Base-by-base conservation (phyloP, 2,113 vertebrate genomes). In the Percina caprodes region DNA sequence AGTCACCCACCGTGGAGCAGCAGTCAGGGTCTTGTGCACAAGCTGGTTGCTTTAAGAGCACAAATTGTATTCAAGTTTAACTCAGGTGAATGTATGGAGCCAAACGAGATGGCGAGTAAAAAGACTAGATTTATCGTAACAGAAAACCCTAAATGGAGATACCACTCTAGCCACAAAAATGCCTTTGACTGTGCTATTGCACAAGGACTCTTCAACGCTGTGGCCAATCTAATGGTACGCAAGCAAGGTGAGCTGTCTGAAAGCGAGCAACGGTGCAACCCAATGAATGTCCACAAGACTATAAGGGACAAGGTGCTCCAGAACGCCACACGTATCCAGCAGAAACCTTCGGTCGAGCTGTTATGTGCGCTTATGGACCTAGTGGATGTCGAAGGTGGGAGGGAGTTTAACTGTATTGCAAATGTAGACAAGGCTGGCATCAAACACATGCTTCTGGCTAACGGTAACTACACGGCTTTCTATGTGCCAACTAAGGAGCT, bases 271-370 rank as follows among this genome's bases (percentile, higher is more conserved):
- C 6, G 30, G 12, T 21, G 5, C 59, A 39, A 19, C 3, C 19
- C 60, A 1, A 62, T 21, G n/a, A 62, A 2, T 19, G 4, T 42
- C 5, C 42, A 14, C 35, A 62, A n/a, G 35, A 42, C 12, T 14
- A 62, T 62, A 19, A 62, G 21, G 35, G 7, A 6, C 35, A 42
- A 2, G 19, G 60, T 62, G 11, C 42, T 62, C 5, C 2, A 3
- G 35, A 2, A 42, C 1, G 11, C 19, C 1, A 21, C 12, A 2
- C 0, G 0, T 1, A n/a, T 62, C 42, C 18, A 4, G 2, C 60
- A 62, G n/a, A n/a, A 42, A 2, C 60, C 60, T 14, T 62, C 35
- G 2, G 35, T 4, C 0, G n/a, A 21, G 4, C 60, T 62, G 35
- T 35, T 62, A 21, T 11, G 42, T 6, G 60, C 21, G 10, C 35